A percentile compares a stretch with the other conserved stretches of the same genome.
Conservation (phyloP, 2,113 vertebrate genomes). For the Garra rufa region DNA sequence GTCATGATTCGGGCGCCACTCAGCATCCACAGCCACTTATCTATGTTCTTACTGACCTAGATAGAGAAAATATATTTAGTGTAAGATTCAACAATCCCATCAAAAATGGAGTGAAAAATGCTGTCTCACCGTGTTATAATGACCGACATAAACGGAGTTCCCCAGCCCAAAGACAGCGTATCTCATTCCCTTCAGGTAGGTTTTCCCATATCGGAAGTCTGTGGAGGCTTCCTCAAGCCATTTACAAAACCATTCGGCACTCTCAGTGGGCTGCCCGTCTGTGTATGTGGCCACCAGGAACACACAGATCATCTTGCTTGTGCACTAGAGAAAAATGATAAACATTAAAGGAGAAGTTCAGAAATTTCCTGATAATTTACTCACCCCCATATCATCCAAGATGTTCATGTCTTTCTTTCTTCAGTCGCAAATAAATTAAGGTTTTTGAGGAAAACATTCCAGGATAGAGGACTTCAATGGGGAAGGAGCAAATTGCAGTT, state of each 20-base stretch:
- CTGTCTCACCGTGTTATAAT: constrained; percentile 88
- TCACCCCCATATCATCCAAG: no score
- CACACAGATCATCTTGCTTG: constrained; percentile 80
- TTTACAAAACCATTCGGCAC: constrained; percentile 90
- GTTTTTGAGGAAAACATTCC: no score
- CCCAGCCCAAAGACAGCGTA: constrained; percentile 91
- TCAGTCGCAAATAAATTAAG: no score
- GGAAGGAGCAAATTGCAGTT: no score
- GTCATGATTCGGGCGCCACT: constrained; percentile 81
- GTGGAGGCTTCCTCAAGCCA: constrained; percentile 90
- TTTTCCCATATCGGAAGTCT: constrained; percentile 90
- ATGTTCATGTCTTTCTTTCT: no score
- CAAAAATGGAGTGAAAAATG: neutral
- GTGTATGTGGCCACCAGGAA: constrained; percentile 92
- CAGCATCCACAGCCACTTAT: constrained; percentile 96
- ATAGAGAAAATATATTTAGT: neutral
- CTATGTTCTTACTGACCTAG: constrained; percentile 87
- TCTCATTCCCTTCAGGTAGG: constrained; percentile 85
- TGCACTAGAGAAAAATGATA: constrained; percentile 71
- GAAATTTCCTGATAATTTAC: no score
- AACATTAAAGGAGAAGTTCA: no score
- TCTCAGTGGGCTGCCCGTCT: constrained; percentile 84
- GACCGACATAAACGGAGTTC: constrained; percentile 83
- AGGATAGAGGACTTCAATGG: no score
- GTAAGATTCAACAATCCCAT: neutral